phyloP scores from a whole-genome alignment of 92 coral and sea anemone species.

The Diadumene lineata region DNA sequence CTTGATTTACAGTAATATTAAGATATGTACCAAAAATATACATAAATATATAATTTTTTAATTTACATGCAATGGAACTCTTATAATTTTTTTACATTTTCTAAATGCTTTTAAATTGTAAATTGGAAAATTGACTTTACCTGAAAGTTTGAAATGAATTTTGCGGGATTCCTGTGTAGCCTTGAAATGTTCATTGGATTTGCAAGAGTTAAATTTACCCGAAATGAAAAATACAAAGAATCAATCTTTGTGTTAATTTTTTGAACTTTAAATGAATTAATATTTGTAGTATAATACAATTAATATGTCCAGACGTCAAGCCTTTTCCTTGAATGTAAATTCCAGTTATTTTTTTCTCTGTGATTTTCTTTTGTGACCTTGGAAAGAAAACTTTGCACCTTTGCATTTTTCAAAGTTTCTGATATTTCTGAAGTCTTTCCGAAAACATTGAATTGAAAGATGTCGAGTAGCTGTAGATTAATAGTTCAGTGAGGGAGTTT shows the following conservation, averaged over 20 bases:
- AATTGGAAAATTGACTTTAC: not conserved
- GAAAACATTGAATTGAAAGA: slow-evolving; percentile 8
- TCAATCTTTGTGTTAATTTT: not conserved
- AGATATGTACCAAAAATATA: not conserved
- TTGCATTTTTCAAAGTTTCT: not conserved
- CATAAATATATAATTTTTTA: too few relatives aligned
- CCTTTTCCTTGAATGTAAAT: not conserved
- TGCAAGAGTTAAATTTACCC: not conserved
- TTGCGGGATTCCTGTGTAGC: slow-evolving; percentile 4
- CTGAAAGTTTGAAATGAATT: not conserved
- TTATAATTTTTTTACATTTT: not conserved
- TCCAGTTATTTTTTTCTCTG: not conserved
- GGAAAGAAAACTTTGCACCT: not conserved
- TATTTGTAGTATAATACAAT: not conserved
- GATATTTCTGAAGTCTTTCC: not conserved
- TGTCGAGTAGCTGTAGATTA: not conserved
- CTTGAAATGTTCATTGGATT: not conserved
- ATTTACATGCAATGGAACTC: not conserved
- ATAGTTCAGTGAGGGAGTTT: not conserved
- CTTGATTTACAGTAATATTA: too few relatives aligned
- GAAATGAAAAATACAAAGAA: not conserved
- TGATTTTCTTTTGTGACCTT: not conserved
- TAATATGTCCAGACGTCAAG: not conserved
- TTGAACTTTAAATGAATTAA: not conserved
- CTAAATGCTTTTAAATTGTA: not conserved